These are phyloP conservation scores for Branchinecta lindahli DNA, from an alignment of 1,140 invertebrate genomes.

Conservation along the genomic window DNA sequence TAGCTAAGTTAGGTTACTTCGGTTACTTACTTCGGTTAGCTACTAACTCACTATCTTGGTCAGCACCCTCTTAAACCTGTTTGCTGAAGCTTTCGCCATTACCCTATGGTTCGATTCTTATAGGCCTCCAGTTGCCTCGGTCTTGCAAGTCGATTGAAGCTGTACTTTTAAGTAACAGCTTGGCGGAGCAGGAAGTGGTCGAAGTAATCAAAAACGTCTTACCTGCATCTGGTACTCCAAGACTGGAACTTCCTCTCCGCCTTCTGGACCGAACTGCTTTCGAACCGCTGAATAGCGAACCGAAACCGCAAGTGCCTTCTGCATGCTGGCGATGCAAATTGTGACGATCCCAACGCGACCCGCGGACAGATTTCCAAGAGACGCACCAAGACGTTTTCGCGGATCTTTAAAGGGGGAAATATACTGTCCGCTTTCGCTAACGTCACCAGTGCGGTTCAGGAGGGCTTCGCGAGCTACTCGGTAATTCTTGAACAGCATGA, in stretches of 20 bases:
- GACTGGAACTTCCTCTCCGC: constrained; percentile 53
- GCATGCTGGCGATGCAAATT: constrained; percentile 51
- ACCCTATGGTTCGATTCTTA: no score
- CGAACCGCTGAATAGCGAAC: constrained; percentile 75
- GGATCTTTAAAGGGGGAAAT: constrained; percentile 56
- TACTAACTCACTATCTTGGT: no score
- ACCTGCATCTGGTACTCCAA: constrained; percentile 76
- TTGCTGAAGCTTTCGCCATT: no score
- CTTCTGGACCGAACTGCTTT: constrained; percentile 65
- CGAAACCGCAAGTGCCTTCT: constrained; percentile 61
- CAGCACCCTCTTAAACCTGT: no score
- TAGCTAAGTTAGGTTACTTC: no score
- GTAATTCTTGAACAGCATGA: constrained; percentile 72
- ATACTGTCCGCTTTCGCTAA: constrained; percentile 67
- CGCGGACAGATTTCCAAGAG: constrained; percentile 65
- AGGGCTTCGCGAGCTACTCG: constrained; percentile 61
- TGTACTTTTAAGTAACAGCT: no score
- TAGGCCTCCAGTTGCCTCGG: no score
- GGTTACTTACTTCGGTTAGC: no score
- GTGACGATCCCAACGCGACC: constrained; percentile 57
- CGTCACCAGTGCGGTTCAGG: constrained; percentile 71
- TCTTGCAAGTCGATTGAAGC: no score
- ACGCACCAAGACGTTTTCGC: constrained; percentile 56
- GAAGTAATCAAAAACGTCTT: constrained; percentile 5
- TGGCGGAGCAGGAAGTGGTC: no score